phyloP scores from a whole-genome alignment of 2,797 vertebrate species.

The Luscinia megarhynchos region DNA sequence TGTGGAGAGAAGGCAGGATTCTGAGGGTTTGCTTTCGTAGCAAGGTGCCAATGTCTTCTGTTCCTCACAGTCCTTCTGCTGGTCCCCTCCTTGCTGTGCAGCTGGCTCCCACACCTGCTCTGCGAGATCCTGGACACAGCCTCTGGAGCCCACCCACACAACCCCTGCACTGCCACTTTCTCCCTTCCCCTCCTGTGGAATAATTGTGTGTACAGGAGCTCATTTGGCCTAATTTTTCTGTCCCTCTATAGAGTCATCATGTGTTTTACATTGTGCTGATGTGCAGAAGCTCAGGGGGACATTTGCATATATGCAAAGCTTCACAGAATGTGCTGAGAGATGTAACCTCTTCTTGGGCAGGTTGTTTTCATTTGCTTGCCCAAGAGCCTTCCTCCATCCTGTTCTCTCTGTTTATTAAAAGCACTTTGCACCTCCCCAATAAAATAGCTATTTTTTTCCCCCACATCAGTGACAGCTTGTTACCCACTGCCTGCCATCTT shows the following conservation, averaged over 20 bases:
- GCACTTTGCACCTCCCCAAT: not conserved
- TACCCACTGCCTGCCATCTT: not conserved
- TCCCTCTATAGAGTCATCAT: not conserved
- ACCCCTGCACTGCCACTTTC: fast-evolving
- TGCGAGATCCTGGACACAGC: not conserved
- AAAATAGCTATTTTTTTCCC: not conserved
- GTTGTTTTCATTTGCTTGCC: not conserved
- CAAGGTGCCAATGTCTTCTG: not conserved
- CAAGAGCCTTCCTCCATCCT: not conserved
- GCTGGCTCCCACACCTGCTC: not conserved
- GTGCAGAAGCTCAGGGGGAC: not conserved
- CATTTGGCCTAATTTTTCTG: not conserved
- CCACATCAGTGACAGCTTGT: not conserved
- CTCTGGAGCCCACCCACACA: not conserved
- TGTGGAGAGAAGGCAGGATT: not conserved
- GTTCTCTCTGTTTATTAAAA: not conserved
- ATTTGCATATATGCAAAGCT: not conserved
- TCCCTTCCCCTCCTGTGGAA: not conserved
- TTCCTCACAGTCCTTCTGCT: not conserved
- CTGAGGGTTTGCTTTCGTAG: not conserved
- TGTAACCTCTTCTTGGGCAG: not conserved
- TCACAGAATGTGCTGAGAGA: not conserved
- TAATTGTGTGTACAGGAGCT: not conserved
- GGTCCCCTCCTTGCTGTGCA: not conserved
- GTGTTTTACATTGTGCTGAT: not conserved